A percentile compares a stretch with the other conserved stretches of the same genome.
Evolutionary conservation across 1,140 invertebrate genomes (phyloP).

Genomic region (Cotesia glomerata): DNA sequence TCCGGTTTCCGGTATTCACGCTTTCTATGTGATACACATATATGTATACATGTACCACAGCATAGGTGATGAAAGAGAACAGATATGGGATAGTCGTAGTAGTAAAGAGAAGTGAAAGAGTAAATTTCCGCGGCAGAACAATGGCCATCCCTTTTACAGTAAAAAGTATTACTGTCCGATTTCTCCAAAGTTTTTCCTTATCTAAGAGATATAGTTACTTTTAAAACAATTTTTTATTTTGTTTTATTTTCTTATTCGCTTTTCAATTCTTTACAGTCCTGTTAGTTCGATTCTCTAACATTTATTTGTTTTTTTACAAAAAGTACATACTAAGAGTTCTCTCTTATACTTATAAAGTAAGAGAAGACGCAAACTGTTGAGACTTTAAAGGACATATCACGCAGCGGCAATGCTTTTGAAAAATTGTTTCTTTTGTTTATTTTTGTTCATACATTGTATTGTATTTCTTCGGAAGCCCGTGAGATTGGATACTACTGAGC

Average conservation of each 20-base stretch:
- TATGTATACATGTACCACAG: neutral
- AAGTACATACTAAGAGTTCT: conserved; percentile 18
- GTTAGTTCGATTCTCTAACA: neutral
- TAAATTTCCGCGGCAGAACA: conserved; percentile 32
- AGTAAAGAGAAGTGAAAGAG: conserved; percentile 7
- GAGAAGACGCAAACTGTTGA: neutral
- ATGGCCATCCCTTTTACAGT: conserved; percentile 44
- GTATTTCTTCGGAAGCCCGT: neutral
- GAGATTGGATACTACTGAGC: neutral
- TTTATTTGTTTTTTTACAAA: neutral
- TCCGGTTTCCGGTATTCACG: conserved; percentile 47
- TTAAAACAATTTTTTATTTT: conserved; percentile 19
- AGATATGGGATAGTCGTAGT: neutral
- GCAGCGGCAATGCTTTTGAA: neutral
- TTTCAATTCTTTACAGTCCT: conserved; percentile 10
- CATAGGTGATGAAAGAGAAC: conserved; percentile 7
- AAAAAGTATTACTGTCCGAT: conserved; percentile 46
- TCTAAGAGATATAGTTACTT: conserved; percentile 42
- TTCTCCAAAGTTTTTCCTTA: conserved; percentile 45
- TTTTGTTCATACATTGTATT: neutral
- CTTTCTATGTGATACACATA: conserved; percentile 18
- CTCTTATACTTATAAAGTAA: neutral
- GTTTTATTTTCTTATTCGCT: conserved; percentile 9
- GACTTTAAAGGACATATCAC: conserved; percentile 5
- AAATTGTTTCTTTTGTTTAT: neutral